Percentiles rank a stretch among this genome's conserved stretches.
phyloP scores from a whole-genome alignment of 2,888 invertebrate genomes.

The Chalcis sispes region DNA sequence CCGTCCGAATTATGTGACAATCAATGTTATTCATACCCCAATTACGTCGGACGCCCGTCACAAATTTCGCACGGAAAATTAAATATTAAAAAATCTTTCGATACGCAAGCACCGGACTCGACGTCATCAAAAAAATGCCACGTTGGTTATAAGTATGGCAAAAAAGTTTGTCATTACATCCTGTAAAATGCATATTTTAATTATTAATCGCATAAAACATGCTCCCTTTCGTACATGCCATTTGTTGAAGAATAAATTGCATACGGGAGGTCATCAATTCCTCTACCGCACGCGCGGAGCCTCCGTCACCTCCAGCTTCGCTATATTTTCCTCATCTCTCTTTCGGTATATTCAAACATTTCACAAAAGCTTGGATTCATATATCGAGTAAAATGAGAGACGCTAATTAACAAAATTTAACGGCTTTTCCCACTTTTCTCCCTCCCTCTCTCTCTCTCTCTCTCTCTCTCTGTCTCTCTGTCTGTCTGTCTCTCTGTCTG shows the following conservation, averaged over 20 bases:
- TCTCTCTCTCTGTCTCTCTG: not conserved
- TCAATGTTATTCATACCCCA: too few species aligned
- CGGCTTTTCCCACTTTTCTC: slow-evolving; percentile 6
- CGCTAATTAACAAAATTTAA: slow-evolving; percentile 52
- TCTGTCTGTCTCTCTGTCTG: not conserved
- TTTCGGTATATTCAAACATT: slow-evolving; percentile 12
- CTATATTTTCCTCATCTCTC: not conserved
- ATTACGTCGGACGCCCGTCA: too few species aligned
- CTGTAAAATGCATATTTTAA: slow-evolving; percentile 17
- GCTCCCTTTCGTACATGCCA: not conserved
- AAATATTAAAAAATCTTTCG: too few species aligned
- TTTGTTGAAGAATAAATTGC: slow-evolving; percentile 39
- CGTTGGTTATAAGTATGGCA: too few species aligned
- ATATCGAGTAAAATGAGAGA: slow-evolving; percentile 40
- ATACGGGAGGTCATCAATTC: slow-evolving; percentile 28
- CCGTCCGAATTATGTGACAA: not conserved
- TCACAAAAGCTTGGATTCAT: not conserved
- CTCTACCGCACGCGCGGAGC: not conserved
- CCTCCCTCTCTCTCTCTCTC: not conserved
- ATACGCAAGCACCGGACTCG: too few species aligned
- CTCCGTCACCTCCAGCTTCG: not conserved
- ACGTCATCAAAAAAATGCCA: not conserved
- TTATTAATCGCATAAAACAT: slow-evolving; percentile 31
- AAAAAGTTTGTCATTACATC: not conserved
- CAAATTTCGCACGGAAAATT: not conserved